These are phyloP conservation scores for Plebejus anna DNA, from an alignment of 2,888 invertebrate genomes.

Conservation along the genomic window DNA sequence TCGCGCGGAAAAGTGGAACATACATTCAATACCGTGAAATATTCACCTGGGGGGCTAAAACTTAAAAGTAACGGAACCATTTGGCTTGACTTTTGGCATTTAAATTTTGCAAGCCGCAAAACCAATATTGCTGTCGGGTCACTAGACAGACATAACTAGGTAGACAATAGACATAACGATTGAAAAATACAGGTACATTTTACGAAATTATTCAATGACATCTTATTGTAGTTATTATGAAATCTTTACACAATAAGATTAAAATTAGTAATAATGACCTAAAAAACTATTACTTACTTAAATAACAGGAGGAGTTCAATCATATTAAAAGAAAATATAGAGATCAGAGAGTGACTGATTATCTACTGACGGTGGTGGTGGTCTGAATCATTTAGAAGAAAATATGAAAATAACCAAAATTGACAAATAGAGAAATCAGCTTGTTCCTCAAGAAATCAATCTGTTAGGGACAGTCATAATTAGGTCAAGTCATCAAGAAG, in stretches of 20 bases:
- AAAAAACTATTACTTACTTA: background rate
- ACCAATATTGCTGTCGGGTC: background rate
- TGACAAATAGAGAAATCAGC: background rate
- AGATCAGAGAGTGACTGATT: too few species aligned
- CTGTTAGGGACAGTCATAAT: background rate
- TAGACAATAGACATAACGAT: background rate
- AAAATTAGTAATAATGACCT: background rate
- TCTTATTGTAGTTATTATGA: background rate
- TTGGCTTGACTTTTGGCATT: background rate
- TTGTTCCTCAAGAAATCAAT: background rate
- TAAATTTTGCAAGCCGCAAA: background rate
- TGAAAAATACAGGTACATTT: background rate
- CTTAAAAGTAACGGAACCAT: conserved; percentile 1
- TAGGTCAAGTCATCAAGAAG: background rate
- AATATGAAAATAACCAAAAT: background rate
- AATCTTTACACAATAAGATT: background rate
- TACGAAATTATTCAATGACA: background rate
- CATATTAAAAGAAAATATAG: too few species aligned
- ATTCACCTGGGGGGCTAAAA: background rate
- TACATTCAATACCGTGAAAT: conserved; percentile 26
- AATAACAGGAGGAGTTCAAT: background rate
- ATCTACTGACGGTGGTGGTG: too few species aligned
- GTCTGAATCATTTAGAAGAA: background rate
- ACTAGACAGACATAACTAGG: background rate
- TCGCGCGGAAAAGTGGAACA: conserved; percentile 59